Evolutionary conservation across 2,113 vertebrate genomes (phyloP).

Genomic region (Oxyura jamaicensis): DNA sequence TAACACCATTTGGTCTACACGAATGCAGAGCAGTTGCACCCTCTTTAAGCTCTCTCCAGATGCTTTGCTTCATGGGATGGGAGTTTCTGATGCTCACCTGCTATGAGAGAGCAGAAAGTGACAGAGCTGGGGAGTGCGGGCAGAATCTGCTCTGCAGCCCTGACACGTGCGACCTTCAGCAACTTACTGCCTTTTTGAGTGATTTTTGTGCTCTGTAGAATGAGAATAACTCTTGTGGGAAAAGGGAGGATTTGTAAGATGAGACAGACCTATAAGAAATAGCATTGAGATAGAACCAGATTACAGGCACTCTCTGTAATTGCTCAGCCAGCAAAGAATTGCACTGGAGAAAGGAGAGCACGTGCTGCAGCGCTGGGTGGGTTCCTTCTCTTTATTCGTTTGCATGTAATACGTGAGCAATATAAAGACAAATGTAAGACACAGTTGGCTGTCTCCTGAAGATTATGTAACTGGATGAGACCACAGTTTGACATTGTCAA

Average conservation of each 20-base stretch:
- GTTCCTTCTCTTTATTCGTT: neutral
- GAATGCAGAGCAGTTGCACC: neutral
- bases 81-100: neutral
- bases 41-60: accelerated
- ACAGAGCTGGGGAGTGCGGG: neutral
- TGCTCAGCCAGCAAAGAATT: neutral
- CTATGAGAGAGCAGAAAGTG: neutral
- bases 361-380: neutral
- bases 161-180: neutral
- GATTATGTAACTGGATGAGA: neutral
- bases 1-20: neutral
- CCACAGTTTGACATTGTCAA: neutral
- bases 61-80: neutral
- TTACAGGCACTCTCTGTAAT: neutral
- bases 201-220: neutral
- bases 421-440: neutral
- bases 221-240: neutral
- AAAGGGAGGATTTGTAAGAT: neutral
- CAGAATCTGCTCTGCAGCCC: neutral
- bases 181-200: neutral
- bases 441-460: neutral
- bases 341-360: neutral
- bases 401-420: neutral
- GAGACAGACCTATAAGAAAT: neutral
- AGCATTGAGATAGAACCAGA: neutral